Conservation (phyloP, 1,140 invertebrate genomes). For the Drosophila ohnishii region DNA sequence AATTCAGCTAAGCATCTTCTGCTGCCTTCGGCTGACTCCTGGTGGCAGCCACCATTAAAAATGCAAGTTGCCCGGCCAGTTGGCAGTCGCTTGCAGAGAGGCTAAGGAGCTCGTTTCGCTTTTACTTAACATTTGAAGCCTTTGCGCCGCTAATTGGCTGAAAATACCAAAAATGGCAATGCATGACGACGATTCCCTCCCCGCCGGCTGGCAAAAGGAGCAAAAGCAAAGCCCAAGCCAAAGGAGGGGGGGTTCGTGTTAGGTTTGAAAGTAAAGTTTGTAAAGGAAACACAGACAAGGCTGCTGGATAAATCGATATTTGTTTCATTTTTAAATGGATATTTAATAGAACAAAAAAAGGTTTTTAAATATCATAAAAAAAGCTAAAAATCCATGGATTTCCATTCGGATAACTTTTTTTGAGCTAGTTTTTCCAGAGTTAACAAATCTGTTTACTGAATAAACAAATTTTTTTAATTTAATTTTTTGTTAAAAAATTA, state of each 20-base stretch:
- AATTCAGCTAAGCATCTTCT: constrained; percentile 57
- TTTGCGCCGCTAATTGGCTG: constrained; percentile 81
- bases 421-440: too few species aligned
- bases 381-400: too few species aligned
- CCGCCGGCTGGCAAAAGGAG: constrained; percentile 9
- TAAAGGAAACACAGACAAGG: background rate
- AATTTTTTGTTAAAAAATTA: too few species aligned
- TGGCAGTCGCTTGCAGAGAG: constrained; percentile 17
- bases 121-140: constrained; percentile 80
- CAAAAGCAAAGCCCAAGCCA: constrained; percentile 1
- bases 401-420: too few species aligned
- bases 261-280: constrained; percentile 8
- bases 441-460: too few species aligned
- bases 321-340: too few species aligned
- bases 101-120: constrained; percentile 68
- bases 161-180: constrained; percentile 82
- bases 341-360: too few species aligned
- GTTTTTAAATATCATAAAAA: too few species aligned
- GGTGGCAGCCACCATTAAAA: constrained; percentile 66
- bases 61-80: constrained; percentile 76
- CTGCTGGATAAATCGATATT: too few species aligned
- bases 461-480: too few species aligned
- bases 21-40: constrained; percentile 23
- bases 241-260: constrained; percentile 4
- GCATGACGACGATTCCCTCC: constrained; percentile 62